phyloP scores from a whole-genome alignment of 2,888 invertebrate genomes.

The Drosophila fulvimacula region DNA sequence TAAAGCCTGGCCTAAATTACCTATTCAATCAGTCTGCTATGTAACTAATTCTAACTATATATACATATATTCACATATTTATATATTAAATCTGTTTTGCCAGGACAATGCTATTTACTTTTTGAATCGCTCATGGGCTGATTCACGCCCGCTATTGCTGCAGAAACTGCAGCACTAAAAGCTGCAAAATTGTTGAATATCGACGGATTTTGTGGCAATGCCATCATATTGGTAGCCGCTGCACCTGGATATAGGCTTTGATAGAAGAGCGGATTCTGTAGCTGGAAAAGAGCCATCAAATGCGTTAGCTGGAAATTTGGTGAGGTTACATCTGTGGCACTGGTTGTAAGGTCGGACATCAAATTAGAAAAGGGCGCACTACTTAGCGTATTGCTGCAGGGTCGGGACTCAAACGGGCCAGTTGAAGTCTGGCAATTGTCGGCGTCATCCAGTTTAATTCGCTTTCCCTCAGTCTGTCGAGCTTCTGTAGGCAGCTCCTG shows the following conservation, averaged over 20 bases:
- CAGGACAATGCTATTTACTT: conserved; percentile 53
- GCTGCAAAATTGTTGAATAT: conserved; percentile 75
- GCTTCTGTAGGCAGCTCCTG: conserved; percentile 76
- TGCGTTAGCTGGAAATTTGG: conserved; percentile 83
- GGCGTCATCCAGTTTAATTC: conserved; percentile 72
- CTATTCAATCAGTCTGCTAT: conserved; percentile 54
- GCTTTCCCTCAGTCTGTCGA: conserved; percentile 70
- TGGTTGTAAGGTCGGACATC: conserved; percentile 63
- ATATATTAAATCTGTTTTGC: neutral
- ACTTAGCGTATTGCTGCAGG: conserved; percentile 19
- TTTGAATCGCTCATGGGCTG: conserved; percentile 74
- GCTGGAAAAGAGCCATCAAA: conserved; percentile 83
- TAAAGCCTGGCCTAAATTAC: conserved; percentile 40
- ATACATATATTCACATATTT: neutral
- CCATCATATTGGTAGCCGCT: conserved; percentile 57
- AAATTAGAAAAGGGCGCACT: conserved; percentile 66
- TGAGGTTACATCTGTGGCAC: conserved; percentile 60
- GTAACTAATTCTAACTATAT: conserved; percentile 24
- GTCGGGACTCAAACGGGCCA: conserved; percentile 8
- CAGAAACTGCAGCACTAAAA: conserved; percentile 71
- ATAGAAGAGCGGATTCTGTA: conserved; percentile 84
- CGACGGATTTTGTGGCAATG: conserved; percentile 60
- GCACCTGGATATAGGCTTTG: conserved; percentile 83
- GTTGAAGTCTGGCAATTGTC: conserved; percentile 25
- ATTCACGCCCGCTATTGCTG: conserved; percentile 68